Conservation (phyloP, 2,797 vertebrate genomes). For the Alcedo quadribrachys region DNA sequence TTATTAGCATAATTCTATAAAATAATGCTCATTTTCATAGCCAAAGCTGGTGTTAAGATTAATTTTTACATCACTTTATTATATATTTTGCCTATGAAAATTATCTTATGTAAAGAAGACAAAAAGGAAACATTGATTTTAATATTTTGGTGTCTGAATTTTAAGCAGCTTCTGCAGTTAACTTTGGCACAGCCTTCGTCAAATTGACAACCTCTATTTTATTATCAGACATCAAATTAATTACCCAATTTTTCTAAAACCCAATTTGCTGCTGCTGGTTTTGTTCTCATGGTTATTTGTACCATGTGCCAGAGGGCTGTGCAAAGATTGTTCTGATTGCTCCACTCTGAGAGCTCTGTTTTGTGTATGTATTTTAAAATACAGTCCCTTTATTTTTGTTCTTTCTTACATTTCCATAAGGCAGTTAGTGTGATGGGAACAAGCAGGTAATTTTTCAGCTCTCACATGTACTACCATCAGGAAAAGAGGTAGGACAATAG, state of each 20-base stretch:
- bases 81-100: background rate
- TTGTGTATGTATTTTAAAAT: background rate
- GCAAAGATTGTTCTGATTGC: background rate
- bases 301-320: background rate
- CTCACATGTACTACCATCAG: background rate
- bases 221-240: slow-evolving; percentile 3
- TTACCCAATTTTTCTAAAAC: background rate
- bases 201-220: slow-evolving; percentile 26
- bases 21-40: background rate
- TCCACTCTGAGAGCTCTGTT: background rate
- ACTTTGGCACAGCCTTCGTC: background rate
- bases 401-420: background rate
- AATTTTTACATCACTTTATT: background rate
- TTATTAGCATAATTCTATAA: background rate
- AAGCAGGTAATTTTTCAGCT: background rate
- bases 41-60: background rate
- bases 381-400: background rate
- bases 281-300: background rate
- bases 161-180: background rate
- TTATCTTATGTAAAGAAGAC: background rate
- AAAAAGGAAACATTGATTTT: background rate
- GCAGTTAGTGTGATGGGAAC: background rate
- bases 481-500: background rate
- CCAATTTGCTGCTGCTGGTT: background rate
- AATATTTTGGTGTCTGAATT: slow-evolving; percentile 15